These are phyloP conservation scores for Epinotia ramella DNA, from an alignment of 2,888 invertebrate species.

Conservation along the genomic window DNA sequence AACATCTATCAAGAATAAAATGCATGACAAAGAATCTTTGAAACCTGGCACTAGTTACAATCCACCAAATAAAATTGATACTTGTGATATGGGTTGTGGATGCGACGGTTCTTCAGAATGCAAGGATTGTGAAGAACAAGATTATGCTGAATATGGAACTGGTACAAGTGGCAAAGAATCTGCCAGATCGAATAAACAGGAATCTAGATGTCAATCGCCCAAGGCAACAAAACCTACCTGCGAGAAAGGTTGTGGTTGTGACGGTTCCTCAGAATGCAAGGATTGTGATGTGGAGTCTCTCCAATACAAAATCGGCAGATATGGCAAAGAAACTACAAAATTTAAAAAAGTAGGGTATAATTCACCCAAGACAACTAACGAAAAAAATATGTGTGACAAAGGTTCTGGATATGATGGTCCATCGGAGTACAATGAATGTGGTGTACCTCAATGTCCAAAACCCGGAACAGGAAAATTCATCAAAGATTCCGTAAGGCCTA, in stretches of 20 bases:
- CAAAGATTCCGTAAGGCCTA: not conserved
- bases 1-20: not conserved
- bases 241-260: conserved; percentile 15
- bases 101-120: conserved; percentile 11
- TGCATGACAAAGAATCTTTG: not conserved
- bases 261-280: conserved; percentile 25
- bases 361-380: not conserved
- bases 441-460: not conserved
- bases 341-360: not conserved
- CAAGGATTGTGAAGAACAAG: not conserved
- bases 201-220: not conserved
- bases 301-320: not conserved
- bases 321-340: not conserved
- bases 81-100: conserved; percentile 12
- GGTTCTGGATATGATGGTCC: conserved; percentile 7
- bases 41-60: not conserved
- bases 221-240: not conserved
- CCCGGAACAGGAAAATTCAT: not conserved
- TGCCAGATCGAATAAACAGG: not conserved
- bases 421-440: conserved; percentile 6
- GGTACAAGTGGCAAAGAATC: not conserved
- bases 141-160: not conserved
- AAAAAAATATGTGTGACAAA: not conserved
- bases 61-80: not conserved
- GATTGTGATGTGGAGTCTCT: conserved; percentile 14